These are phyloP conservation scores for Mesoclemmys tuberculata DNA, from an alignment of 2,113 vertebrate genomes.

Conservation along the genomic window DNA sequence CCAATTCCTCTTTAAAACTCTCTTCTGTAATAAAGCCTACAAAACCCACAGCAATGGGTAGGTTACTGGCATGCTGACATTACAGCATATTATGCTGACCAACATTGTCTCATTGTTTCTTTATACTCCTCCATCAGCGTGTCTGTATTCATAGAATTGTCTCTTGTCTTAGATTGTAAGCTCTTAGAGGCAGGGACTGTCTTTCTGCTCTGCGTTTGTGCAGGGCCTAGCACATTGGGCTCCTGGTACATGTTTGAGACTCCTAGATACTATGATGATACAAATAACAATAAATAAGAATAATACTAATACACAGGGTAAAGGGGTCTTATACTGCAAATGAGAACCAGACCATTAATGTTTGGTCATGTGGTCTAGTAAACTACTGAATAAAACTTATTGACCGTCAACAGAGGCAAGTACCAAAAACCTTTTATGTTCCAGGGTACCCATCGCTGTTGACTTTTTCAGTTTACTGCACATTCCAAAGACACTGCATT, in stretches of 20 bases:
- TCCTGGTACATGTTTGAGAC: background rate
- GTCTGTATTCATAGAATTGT: background rate
- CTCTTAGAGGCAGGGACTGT: background rate
- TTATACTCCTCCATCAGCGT: background rate
- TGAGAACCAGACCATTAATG: background rate
- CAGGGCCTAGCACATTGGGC: background rate
- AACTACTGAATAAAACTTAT: background rate
- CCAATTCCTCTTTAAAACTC: background rate
- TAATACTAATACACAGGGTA: background rate
- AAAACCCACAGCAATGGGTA: background rate
- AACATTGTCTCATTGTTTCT: background rate
- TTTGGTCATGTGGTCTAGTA: conserved; percentile 10
- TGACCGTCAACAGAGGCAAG: background rate
- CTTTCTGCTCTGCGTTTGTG: background rate
- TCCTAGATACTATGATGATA: background rate
- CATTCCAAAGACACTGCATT: conserved; percentile 34
- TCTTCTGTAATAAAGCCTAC: background rate
- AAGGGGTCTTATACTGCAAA: background rate
- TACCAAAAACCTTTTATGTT: conserved; percentile 8
- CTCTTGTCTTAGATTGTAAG: background rate
- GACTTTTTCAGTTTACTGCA: background rate
- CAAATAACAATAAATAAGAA: background rate
- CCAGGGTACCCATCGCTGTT: background rate
- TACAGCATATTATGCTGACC: background rate
- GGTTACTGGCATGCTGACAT: background rate